phyloP scores from a whole-genome alignment of 2,797 vertebrate genomes.

The Channa striata region DNA sequence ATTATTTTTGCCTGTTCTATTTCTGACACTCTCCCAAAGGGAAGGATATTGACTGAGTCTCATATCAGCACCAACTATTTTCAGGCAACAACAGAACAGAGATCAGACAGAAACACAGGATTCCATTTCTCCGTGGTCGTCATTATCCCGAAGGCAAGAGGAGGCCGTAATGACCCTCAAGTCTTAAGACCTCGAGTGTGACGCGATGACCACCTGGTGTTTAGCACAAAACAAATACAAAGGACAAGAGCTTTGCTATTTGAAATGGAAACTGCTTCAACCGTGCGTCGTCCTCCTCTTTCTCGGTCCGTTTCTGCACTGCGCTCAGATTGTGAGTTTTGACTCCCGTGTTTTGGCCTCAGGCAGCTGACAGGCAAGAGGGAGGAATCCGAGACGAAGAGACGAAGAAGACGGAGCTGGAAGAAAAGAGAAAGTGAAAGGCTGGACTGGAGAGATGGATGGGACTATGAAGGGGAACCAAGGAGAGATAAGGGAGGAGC shows the following conservation, averaged over 20 bases:
- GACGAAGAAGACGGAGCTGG: constrained; percentile 5
- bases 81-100: constrained; percentile 21
- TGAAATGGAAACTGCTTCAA: constrained; percentile 33
- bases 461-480: constrained; percentile 18
- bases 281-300: constrained; percentile 13
- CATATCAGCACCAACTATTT: constrained; percentile 35
- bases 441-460: constrained; percentile 49
- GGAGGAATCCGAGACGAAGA: constrained; percentile 8
- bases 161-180: constrained; percentile 18
- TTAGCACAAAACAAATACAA: neutral
- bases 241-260: constrained; percentile 26
- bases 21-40: constrained; percentile 37
- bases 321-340: constrained; percentile 34
- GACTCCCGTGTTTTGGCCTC: constrained; percentile 33
- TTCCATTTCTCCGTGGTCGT: constrained; percentile 31
- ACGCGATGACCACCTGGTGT: constrained; percentile 33
- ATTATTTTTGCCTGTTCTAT: constrained; percentile 49
- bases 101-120: constrained; percentile 42
- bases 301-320: constrained; percentile 3
- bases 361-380: constrained; percentile 21
- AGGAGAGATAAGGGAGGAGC: constrained; percentile 25
- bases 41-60: constrained; percentile 42
- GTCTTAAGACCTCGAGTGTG: constrained; percentile 5
- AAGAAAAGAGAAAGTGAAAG: constrained; percentile 10
- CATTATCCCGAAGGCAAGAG: constrained; percentile 16